phyloP scores from a whole-genome alignment of 2,113 vertebrate genomes.

The Sturnira hondurensis region DNA sequence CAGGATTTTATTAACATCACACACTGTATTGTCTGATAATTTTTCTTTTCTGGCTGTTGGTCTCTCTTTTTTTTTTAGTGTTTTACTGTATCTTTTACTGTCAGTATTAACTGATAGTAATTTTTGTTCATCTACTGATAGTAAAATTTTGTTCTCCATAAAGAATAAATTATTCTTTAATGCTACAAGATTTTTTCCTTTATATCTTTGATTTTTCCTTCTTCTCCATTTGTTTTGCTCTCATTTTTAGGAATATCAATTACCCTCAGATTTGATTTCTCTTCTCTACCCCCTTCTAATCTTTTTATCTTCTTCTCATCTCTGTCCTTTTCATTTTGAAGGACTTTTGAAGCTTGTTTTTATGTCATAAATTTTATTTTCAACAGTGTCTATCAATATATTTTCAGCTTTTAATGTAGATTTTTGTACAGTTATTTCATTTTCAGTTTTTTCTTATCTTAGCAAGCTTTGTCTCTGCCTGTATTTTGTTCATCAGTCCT shows the following conservation, averaged over 20 bases:
- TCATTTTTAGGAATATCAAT: background rate
- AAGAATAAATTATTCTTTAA: background rate
- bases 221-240: background rate
- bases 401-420: background rate
- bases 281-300: background rate
- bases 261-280: background rate
- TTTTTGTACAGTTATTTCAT: background rate
- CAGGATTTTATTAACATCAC: background rate
- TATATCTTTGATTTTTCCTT: background rate
- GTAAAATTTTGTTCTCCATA: no score
- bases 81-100: background rate
- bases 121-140: background rate
- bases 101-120: background rate
- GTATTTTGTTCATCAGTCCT: background rate
- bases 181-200: background rate
- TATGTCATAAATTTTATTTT: background rate
- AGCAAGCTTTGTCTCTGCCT: background rate
- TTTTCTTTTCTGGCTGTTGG: background rate
- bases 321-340: background rate
- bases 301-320: background rate
- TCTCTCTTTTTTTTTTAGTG: background rate
- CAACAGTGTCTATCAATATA: background rate
- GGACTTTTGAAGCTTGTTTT: background rate
- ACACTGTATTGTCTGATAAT: background rate
- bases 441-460: background rate